phyloP scores from a whole-genome alignment of 1,140 invertebrate species.

The Euglossa dilemma region DNA sequence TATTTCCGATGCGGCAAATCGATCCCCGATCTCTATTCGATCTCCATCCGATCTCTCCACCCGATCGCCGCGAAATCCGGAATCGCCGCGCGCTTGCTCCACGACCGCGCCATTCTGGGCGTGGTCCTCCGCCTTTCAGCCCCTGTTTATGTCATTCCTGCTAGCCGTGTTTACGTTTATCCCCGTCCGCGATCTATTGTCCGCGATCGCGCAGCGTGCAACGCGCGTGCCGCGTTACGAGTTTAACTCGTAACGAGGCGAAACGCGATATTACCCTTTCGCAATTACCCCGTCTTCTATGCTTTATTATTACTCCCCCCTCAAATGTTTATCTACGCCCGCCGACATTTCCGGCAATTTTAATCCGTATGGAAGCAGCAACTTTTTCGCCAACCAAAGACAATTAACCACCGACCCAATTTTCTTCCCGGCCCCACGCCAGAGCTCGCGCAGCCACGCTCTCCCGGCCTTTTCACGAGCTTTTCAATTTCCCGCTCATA shows the following conservation, averaged over 20 bases:
- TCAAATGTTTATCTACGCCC: not conserved
- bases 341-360: not conserved
- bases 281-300: not conserved
- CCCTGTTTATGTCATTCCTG: not conserved
- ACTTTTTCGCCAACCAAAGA: not conserved
- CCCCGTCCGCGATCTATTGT: not conserved
- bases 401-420: conserved; percentile 13
- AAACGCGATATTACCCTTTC: not conserved
- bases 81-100: not conserved
- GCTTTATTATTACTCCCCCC: not conserved
- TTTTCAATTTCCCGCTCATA: conserved; percentile 9
- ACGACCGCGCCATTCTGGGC: not conserved
- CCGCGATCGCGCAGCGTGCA: not conserved
- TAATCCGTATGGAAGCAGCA: not conserved
- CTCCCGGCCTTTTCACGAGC: not conserved
- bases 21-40: not conserved
- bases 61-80: not conserved
- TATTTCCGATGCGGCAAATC: not conserved
- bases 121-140: not conserved
- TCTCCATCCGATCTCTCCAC: not conserved
- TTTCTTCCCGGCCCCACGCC: not conserved
- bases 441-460: no score
- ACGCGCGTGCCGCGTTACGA: not conserved
- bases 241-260: not conserved
- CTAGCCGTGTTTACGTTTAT: not conserved